Percentiles rank a stretch among this genome's conserved stretches.
These are phyloP conservation scores for Leptinotarsa lineolata DNA, from an alignment of 1,140 invertebrate species.

Conservation along the genomic window DNA sequence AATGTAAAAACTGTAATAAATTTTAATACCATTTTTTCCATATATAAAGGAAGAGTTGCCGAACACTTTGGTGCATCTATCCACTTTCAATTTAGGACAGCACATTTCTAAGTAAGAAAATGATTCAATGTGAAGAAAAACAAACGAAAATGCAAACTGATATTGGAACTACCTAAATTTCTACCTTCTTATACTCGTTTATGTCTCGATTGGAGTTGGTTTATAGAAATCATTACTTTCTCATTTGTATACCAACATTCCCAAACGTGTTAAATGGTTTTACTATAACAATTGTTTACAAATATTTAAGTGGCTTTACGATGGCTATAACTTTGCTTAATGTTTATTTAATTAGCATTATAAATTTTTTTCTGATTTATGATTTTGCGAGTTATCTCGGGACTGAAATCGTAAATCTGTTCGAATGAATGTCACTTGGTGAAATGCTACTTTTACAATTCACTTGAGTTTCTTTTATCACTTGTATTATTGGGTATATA, in stretches of 20 bases:
- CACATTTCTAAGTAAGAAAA: too few species aligned
- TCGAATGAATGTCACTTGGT: neutral
- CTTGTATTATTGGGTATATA: neutral
- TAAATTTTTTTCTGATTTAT: constrained; percentile 20
- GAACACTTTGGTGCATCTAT: too few species aligned
- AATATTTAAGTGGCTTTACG: constrained; percentile 18
- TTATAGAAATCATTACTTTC: neutral
- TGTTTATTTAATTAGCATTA: constrained; percentile 18
- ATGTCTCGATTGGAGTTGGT: too few species aligned
- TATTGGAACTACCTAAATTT: too few species aligned
- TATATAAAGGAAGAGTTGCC: too few species aligned
- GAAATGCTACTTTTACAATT: neutral
- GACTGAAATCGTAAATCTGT: neutral
- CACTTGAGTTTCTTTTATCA: neutral
- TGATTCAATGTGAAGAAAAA: too few species aligned
- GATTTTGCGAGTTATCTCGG: neutral
- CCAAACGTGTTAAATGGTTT: constrained; percentile 4
- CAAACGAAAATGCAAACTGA: too few species aligned
- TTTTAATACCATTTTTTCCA: too few species aligned
- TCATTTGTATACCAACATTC: neutral
- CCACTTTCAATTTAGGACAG: too few species aligned
- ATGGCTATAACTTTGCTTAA: constrained; percentile 16
- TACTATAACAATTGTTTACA: constrained; percentile 17
- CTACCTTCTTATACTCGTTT: too few species aligned
- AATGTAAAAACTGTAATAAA: too few species aligned